These are phyloP conservation scores for Mormoops blainvillei DNA, from an alignment of 2,113 vertebrate species.

Conservation along the genomic window DNA sequence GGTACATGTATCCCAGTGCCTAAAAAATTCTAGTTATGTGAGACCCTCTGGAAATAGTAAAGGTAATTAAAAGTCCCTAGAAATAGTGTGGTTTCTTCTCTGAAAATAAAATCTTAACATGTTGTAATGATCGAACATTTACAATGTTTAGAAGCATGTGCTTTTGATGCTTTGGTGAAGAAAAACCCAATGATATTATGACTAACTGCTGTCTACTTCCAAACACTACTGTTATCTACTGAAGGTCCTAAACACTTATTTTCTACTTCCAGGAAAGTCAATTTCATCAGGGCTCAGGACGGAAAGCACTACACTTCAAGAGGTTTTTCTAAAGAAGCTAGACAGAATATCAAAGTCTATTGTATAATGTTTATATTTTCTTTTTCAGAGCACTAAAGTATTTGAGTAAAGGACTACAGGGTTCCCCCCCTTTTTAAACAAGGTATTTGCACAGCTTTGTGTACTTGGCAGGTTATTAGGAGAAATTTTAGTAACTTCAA, in stretches of 20 bases:
- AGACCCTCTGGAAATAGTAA: background rate
- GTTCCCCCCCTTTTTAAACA: background rate
- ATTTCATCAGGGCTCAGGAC: background rate
- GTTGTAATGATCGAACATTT: background rate
- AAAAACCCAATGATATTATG: background rate
- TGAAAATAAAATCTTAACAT: background rate
- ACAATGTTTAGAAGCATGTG: background rate
- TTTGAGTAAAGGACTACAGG: background rate
- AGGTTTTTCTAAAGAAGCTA: background rate
- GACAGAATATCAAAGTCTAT: background rate
- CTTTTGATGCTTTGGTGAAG: background rate
- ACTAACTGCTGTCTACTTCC: background rate
- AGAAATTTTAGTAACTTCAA: background rate
- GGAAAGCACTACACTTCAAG: background rate
- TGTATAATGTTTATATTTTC: background rate
- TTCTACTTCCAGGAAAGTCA: background rate
- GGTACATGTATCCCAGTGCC: too few species aligned
- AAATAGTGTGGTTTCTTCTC: background rate
- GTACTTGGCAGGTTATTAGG: background rate
- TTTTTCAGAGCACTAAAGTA: background rate
- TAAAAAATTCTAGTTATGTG: background rate
- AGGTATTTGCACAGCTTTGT: background rate
- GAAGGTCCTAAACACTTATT: background rate
- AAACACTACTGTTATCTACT: background rate
- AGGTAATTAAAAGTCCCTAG: background rate